Evolutionary conservation across 1,140 invertebrate species (phyloP), one percentile per base, ranked within the genome.

Genomic region (Brachionus rubens): DNA sequence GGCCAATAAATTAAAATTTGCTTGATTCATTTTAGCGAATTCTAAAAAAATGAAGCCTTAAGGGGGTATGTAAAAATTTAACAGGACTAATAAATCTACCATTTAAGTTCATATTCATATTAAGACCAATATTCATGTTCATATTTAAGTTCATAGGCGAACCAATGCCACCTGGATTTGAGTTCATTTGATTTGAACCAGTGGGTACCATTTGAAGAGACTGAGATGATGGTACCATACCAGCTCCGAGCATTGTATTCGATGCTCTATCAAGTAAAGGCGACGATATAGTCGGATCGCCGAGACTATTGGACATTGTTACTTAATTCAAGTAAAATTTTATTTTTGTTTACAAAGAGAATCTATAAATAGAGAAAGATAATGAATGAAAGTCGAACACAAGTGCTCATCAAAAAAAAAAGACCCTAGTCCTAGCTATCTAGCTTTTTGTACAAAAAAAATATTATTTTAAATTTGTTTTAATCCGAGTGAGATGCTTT

Each of bases 1-100:
- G 24, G 59, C 59, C 24, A 65, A 65, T 36, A 65, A 24, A 28
- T 65, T 65, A 43, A 65, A 65, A 43, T 65, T 65, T 14, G 59
- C 59, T 65, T 65, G 59, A 28, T 65, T 65, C 3, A 65, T 65
- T 65, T 65, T 65, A 36, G 59, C 59, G 19, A 65, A 65, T 65
- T 65, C 59, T 65, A 21, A 14, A 24, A 26, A 43, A 65, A 43
- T 12, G 24, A 62, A 46, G n/a, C n/a, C n/a, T n/a, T n/a, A n/a
- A n/a, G n/a, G n/a, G n/a, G n/a, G n/a, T n/a, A n/a, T n/a, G n/a
- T n/a, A 14, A 14, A 12, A 12, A 30, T 26, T 54, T 24, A n/a
- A n/a, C n/a, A n/a, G n/a, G n/a, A n/a, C 21, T 43, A 41, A 30
- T 14, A 43, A 26, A 24, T 40, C 6, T 65, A 65, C 59, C 59